Evolutionary conservation across 1,140 invertebrate genomes (phyloP).

Genomic region (Drosophila serrata): DNA sequence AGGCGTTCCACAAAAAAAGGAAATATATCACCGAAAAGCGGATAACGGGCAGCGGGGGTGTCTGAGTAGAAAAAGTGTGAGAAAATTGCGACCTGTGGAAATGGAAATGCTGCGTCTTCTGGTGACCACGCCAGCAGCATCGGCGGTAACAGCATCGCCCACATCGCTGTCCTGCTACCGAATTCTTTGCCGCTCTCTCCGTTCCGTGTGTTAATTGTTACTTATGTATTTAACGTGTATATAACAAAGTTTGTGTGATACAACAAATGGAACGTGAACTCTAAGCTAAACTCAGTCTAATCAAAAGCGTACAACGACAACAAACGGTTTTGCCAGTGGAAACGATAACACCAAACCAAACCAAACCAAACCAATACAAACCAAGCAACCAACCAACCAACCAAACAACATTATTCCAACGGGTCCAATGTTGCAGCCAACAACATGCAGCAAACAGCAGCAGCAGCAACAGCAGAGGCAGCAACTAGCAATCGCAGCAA

Average conservation of each 20-base stretch:
- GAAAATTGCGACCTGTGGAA: slow-evolving; percentile 31
- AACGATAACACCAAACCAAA: slow-evolving; percentile 67
- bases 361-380: slow-evolving; percentile 24
- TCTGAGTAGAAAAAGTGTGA: not conserved
- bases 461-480: slow-evolving; percentile 59
- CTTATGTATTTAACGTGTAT: slow-evolving; percentile 75
- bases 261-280: slow-evolving; percentile 55
- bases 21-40: slow-evolving; percentile 14
- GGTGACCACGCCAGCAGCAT: slow-evolving; percentile 37
- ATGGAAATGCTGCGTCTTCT: slow-evolving; percentile 44
- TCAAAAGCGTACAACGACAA: slow-evolving; percentile 71
- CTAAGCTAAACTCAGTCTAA: slow-evolving; percentile 50
- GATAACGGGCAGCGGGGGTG: slow-evolving; percentile 10
- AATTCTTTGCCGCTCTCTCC: slow-evolving; percentile 34
- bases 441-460: slow-evolving; percentile 77
- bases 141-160: slow-evolving; percentile 35
- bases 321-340: slow-evolving; percentile 69
- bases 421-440: slow-evolving; percentile 82
- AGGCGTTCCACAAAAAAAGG: slow-evolving; percentile 13
- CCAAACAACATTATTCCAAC: slow-evolving; percentile 59
- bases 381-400: slow-evolving; percentile 36
- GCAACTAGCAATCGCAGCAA: slow-evolving; percentile 46
- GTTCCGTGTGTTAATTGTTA: slow-evolving; percentile 77
- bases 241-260: slow-evolving; percentile 77
- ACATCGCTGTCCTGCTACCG: slow-evolving; percentile 25